A percentile compares a stretch with the other conserved stretches of the same genome.
Evolutionary conservation across 2,113 vertebrate genomes (phyloP).

Genomic region (Pachypanchax playfairii): DNA sequence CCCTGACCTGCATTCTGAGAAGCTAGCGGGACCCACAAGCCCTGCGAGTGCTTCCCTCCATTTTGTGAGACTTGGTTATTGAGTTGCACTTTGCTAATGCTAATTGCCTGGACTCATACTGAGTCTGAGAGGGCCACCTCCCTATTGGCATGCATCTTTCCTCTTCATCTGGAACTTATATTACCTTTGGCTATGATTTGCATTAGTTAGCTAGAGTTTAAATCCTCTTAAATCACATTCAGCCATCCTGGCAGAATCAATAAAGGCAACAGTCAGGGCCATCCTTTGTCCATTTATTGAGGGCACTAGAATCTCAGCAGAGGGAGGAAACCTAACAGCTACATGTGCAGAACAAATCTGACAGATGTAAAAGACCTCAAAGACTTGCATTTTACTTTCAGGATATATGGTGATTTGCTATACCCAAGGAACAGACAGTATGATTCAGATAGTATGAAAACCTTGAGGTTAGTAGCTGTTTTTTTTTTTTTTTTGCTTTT

Average conservation of each 20-base stretch:
- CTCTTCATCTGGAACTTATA: slow-evolving; percentile 70
- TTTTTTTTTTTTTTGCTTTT: no score
- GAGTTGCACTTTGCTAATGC: slow-evolving; percentile 73
- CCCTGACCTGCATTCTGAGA: slow-evolving; percentile 68
- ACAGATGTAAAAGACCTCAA: no score
- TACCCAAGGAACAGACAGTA: no score
- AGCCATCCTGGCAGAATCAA: slow-evolving; percentile 62
- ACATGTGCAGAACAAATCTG: neutral
- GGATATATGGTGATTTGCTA: no score
- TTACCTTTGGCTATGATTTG: slow-evolving; percentile 69
- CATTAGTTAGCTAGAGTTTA: slow-evolving; percentile 64
- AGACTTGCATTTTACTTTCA: no score
- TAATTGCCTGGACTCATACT: slow-evolving; percentile 66
- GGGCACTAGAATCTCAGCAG: slow-evolving; percentile 9
- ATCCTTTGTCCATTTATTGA: slow-evolving; percentile 52
- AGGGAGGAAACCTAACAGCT: slow-evolving; percentile 5
- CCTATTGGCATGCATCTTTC: slow-evolving; percentile 56
- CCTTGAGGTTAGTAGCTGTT: no score
- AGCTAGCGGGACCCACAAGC: slow-evolving; percentile 58
- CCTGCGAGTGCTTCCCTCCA: slow-evolving; percentile 60
- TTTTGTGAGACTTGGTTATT: slow-evolving; percentile 75
- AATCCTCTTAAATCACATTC: slow-evolving; percentile 70
- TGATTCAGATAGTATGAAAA: no score
- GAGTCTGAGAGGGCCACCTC: slow-evolving; percentile 59
- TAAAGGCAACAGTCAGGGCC: slow-evolving; percentile 54